A percentile compares a stretch with the other conserved stretches of the same genome.
Conservation (phyloP, 2,888 invertebrate species). For the Oasisia sp. region DNA sequence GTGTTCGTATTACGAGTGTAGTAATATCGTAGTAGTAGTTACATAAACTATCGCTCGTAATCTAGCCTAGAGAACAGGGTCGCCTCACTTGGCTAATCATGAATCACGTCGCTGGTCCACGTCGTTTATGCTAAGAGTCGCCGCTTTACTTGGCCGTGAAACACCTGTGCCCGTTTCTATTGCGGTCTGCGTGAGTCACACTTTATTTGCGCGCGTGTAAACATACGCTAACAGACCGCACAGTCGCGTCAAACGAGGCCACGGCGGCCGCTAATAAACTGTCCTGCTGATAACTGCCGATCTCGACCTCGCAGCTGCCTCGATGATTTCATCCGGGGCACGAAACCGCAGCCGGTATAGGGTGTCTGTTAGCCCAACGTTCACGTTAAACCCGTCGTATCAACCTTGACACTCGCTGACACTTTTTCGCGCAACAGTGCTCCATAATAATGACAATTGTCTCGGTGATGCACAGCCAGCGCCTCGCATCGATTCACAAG, state of each 20-base stretch:
- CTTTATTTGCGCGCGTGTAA: slow-evolving; percentile 6
- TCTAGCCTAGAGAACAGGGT: not conserved
- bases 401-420: not conserved
- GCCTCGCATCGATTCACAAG: not conserved
- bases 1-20: not conserved
- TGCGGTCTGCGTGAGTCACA: not conserved
- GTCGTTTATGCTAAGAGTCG: not conserved
- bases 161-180: not conserved
- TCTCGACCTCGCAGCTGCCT: not conserved
- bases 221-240: not conserved
- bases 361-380: not conserved
- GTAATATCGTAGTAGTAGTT: slow-evolving; percentile 3
- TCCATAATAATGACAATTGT: not conserved
- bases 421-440: not conserved
- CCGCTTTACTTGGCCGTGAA: not conserved
- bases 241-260: not conserved
- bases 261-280: not conserved
- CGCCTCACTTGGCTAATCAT: not conserved
- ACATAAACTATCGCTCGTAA: not conserved
- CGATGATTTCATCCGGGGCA: not conserved
- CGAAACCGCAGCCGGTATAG: not conserved
- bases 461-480: not conserved
- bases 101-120: slow-evolving; percentile 10
- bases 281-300: not conserved
- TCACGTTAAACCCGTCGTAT: not conserved